These are phyloP conservation scores for Aurelia sp. DNA, from an alignment of 30 jellyfish, hydroid and myxozoan species.

Conservation along the genomic window DNA sequence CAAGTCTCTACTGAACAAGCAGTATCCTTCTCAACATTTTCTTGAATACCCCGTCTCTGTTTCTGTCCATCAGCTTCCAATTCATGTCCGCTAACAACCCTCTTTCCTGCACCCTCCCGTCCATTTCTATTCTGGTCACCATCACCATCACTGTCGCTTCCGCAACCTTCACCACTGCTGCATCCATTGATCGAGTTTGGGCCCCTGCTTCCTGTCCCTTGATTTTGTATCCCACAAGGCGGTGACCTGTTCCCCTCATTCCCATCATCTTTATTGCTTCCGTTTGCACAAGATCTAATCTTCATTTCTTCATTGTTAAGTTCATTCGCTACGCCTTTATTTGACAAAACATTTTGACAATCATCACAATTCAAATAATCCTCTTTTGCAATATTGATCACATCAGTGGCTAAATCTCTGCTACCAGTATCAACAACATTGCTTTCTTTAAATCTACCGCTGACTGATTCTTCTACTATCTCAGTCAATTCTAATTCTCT, in stretches of 20 bases:
- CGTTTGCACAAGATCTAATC: not conserved
- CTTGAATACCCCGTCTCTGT: too few relatives aligned
- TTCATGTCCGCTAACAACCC: conserved; percentile 35
- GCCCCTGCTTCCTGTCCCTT: too few relatives aligned
- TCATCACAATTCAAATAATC: not conserved
- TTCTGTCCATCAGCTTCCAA: conserved; percentile 36
- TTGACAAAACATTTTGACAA: not conserved
- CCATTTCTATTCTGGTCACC: conserved; percentile 8
- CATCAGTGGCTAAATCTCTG: too few relatives aligned
- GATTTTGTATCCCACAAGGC: too few relatives aligned
- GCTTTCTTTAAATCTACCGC: too few relatives aligned
- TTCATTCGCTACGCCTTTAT: too few relatives aligned
- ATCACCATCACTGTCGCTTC: conserved; percentile 28
- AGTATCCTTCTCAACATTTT: too few relatives aligned
- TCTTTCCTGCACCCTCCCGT: not conserved
- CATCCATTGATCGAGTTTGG: not conserved
- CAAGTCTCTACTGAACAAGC: too few relatives aligned
- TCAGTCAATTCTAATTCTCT: not conserved
- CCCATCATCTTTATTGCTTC: not conserved
- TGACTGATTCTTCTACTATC: too few relatives aligned
- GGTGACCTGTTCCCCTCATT: too few relatives aligned
- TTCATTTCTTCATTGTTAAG: not conserved
- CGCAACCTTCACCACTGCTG: conserved; percentile 1
- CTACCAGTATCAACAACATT: too few relatives aligned
- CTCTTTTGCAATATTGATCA: too few relatives aligned